A percentile compares a stretch with the other conserved stretches of the same genome.
Evolutionary conservation across 2,888 invertebrate species (phyloP).

Genomic region (Hydraecia micacea): DNA sequence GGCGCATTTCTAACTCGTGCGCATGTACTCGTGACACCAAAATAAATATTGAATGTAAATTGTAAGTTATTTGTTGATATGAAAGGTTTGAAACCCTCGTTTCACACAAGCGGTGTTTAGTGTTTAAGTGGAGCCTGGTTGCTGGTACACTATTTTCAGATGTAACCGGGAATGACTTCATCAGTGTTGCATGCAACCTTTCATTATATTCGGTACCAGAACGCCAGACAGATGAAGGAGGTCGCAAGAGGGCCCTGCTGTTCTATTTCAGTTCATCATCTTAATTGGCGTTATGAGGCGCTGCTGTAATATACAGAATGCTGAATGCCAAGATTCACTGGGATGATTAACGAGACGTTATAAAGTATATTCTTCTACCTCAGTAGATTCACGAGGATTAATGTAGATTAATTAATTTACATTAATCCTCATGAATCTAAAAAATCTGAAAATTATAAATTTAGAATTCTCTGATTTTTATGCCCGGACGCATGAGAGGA

Average conservation of each 20-base stretch:
- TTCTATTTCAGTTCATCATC: constrained; percentile 60
- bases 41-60: constrained; percentile 40
- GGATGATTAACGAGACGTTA: constrained; percentile 45
- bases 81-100: not conserved
- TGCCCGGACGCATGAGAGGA: constrained; percentile 34
- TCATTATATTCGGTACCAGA: constrained; percentile 16
- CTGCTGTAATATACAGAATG: constrained; percentile 36
- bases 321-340: constrained; percentile 54
- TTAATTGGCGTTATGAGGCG: constrained; percentile 60
- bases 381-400: constrained; percentile 42
- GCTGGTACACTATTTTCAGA: not conserved
- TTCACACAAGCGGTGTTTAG: not conserved
- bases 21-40: constrained; percentile 50
- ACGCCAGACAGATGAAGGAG: constrained; percentile 18
- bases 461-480: constrained; percentile 45
- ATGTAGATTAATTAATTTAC: constrained; percentile 45
- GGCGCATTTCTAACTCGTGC: constrained; percentile 69
- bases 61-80: constrained; percentile 21
- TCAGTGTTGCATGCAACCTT: constrained; percentile 7
- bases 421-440: not conserved
- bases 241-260: constrained; percentile 13
- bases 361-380: constrained; percentile 47
- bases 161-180: not conserved
- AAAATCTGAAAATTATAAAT: not conserved
- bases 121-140: not conserved